phyloP scores from a whole-genome alignment of 2,797 vertebrate species.

The Manis javanica region DNA sequence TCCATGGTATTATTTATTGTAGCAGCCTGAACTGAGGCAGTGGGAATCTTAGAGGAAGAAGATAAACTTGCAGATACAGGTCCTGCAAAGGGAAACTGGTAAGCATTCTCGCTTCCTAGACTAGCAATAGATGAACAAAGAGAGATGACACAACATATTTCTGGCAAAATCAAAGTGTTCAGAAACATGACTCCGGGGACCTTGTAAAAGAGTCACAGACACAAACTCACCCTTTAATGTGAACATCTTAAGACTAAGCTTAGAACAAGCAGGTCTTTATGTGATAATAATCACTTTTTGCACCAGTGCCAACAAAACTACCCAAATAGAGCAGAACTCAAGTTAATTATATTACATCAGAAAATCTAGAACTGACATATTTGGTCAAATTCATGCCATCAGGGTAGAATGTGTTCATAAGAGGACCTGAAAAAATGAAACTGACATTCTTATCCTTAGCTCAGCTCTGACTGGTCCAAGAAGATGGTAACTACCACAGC shows the following conservation, averaged over 20 bases:
- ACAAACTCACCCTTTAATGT: neutral
- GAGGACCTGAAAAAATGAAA: constrained; percentile 46
- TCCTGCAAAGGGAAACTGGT: neutral
- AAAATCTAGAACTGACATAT: constrained; percentile 2
- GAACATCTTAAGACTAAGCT: neutral
- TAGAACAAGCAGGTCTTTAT: neutral
- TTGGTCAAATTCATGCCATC: neutral
- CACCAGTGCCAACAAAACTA: neutral
- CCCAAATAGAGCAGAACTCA: neutral
- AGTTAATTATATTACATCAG: constrained; percentile 10
- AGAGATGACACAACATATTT: neutral
- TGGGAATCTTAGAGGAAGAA: neutral
- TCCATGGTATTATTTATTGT: neutral
- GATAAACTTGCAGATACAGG: neutral
- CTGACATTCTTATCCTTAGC: constrained; percentile 32
- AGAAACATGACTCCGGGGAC: neutral
- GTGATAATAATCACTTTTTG: neutral
- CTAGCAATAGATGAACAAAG: neutral
- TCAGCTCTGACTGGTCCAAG: neutral
- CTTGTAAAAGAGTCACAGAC: neutral
- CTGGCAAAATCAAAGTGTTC: neutral
- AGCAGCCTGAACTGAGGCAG: neutral
- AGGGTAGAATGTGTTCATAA: neutral
- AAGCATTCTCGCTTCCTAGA: neutral
- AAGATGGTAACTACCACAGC: neutral